Evolutionary conservation across 1,140 invertebrate species (phyloP).

Genomic region (Onthophagus taurus): DNA sequence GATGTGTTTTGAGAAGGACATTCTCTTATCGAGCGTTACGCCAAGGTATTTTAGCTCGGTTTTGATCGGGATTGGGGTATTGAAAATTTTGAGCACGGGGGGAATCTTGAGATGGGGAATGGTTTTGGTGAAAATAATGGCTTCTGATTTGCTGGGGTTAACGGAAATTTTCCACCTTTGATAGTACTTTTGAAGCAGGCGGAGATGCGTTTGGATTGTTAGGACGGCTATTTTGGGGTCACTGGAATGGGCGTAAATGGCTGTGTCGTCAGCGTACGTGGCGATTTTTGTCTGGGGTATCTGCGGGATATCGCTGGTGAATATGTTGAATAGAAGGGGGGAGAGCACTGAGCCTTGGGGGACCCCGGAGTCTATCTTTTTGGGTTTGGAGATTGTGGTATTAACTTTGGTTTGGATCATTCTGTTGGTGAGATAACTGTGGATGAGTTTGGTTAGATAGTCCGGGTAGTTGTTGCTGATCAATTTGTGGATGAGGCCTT

Average conservation of each 20-base stretch:
- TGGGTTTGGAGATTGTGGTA: slow-evolving; percentile 1
- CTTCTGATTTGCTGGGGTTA: no score
- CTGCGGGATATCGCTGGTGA: slow-evolving; percentile 18
- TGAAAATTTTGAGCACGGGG: no score
- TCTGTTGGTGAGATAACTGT: slow-evolving; percentile 14
- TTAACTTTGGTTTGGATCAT: slow-evolving; percentile 12
- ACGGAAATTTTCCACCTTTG: no score
- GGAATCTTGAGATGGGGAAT: no score
- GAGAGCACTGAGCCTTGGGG: slow-evolving; percentile 23
- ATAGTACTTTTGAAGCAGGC: no score
- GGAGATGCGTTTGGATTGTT: no score
- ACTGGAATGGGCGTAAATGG: slow-evolving; percentile 9
- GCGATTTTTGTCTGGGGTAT: slow-evolving; percentile 12
- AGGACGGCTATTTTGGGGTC: no score
- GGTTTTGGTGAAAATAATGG: no score
- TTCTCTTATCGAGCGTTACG: no score
- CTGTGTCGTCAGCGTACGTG: slow-evolving; percentile 27
- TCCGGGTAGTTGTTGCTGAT: slow-evolving; percentile 7
- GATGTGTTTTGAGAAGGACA: no score
- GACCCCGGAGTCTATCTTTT: slow-evolving; percentile 18
- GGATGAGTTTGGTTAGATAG: slow-evolving; percentile 7
- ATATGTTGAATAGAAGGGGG: slow-evolving; percentile 21
- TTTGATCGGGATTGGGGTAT: no score
- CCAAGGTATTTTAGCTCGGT: no score
- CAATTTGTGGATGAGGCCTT: slow-evolving; percentile 21